A percentile compares a stretch with the other conserved stretches of the same genome.
Evolutionary conservation across 2,797 vertebrate species (phyloP).

Genomic region (Sphenopsis melanotis): DNA sequence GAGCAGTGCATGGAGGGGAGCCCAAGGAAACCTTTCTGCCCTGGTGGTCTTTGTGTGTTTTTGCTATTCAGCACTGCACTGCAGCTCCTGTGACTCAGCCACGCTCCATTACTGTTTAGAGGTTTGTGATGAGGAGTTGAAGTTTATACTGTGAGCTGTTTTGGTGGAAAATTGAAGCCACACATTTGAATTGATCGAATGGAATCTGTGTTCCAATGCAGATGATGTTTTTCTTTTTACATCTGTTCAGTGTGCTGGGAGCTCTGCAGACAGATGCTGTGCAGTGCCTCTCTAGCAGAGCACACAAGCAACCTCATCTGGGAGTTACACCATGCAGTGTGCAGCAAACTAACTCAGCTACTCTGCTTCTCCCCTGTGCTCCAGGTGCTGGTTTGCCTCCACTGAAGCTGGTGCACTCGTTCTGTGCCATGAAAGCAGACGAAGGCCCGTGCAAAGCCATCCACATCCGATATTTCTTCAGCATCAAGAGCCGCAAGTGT

Average conservation of each 20-base stretch:
- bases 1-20: background rate
- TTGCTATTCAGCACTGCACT: background rate
- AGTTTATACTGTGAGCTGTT: background rate
- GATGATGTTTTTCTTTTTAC: background rate
- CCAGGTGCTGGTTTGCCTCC: conserved; percentile 50
- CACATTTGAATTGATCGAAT: background rate
- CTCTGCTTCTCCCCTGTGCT: background rate
- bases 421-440: conserved; percentile 84
- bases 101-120: fast-evolving
- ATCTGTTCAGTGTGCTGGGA: background rate
- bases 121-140: background rate
- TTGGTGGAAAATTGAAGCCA: background rate
- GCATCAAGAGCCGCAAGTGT: conserved; percentile 76
- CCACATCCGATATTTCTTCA: conserved; percentile 80
- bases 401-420: conserved; percentile 74
- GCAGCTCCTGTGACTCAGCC: background rate
- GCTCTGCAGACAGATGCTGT: background rate
- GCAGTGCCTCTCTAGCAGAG: background rate
- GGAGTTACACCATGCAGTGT: background rate
- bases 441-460: conserved; percentile 84
- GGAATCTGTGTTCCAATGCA: background rate
- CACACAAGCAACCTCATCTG: background rate
- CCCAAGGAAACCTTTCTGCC: background rate
- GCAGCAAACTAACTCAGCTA: background rate
- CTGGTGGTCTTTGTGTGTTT: background rate